These are phyloP conservation scores for Patiria pectinifera DNA, from an alignment of 53 echinoderm and acorn worm genomes.

Conservation along the genomic window DNA sequence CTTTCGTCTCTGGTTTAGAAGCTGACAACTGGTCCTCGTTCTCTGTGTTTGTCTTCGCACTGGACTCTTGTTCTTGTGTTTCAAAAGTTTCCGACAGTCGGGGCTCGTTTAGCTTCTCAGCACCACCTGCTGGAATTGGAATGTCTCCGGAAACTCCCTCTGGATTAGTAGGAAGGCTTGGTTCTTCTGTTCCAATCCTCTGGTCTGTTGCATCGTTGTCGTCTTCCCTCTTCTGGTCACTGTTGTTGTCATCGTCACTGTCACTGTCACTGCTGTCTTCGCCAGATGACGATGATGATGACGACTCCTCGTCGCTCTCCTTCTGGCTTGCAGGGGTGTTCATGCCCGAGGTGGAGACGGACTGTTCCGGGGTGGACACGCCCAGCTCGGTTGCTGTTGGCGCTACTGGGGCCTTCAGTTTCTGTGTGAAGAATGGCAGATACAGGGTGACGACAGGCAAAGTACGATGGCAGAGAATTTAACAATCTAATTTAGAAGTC, in stretches of 20 bases:
- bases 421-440: slow-evolving; percentile 19
- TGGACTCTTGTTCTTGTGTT: not conserved
- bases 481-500: not conserved
- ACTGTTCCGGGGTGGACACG: slow-evolving; percentile 51
- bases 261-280: slow-evolving; percentile 36
- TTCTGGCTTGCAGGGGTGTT: slow-evolving; percentile 47
- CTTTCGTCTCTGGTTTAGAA: slow-evolving; percentile 15
- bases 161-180: slow-evolving; percentile 13
- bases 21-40: not conserved
- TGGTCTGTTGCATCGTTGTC: not conserved
- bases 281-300: slow-evolving; percentile 37
- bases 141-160: slow-evolving; percentile 3
- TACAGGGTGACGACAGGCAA: not conserved
- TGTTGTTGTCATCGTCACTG: slow-evolving; percentile 22
- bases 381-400: slow-evolving; percentile 56
- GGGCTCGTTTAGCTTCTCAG: not conserved
- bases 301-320: not conserved
- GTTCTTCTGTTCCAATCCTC: slow-evolving; percentile 2
- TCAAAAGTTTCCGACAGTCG: not conserved
- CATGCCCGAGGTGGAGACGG: slow-evolving; percentile 29
- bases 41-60: not conserved
- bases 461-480: not conserved
- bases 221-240: slow-evolving; percentile 56
- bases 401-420: slow-evolving; percentile 57
- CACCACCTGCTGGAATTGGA: slow-evolving; percentile 10